phyloP scores from a whole-genome alignment of 2,888 invertebrate species.

The Ernsta delagoae region DNA sequence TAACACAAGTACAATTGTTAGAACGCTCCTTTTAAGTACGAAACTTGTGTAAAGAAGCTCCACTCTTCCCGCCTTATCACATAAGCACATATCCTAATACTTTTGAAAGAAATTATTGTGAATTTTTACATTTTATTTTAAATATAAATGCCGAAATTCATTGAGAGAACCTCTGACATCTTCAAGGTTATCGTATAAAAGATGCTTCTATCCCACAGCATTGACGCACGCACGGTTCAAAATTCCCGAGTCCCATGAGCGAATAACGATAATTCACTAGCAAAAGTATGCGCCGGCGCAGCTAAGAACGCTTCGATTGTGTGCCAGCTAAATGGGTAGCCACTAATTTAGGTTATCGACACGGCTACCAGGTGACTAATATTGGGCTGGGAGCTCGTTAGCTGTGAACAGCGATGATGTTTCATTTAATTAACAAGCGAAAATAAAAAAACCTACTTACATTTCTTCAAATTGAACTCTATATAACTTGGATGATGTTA shows the following conservation, averaged over 20 bases:
- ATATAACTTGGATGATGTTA: too few species aligned
- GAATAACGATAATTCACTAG: constrained; percentile 17
- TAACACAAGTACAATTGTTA: too few species aligned
- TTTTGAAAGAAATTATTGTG: too few species aligned
- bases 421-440: background rate
- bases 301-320: constrained; percentile 32
- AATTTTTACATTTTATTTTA: too few species aligned
- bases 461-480: too few species aligned
- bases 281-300: constrained; percentile 28
- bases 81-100: too few species aligned
- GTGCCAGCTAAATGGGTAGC: constrained; percentile 43
- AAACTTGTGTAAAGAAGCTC: too few species aligned
- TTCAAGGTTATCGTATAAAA: background rate
- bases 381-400: constrained; percentile 30
- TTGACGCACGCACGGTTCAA: constrained; percentile 7
- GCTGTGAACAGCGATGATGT: constrained; percentile 43
- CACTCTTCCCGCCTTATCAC: too few species aligned
- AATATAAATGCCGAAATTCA: background rate
- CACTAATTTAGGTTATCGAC: constrained; percentile 66
- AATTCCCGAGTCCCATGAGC: constrained; percentile 5
- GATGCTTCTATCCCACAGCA: background rate
- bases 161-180: background rate
- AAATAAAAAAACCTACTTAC: too few species aligned
- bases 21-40: too few species aligned
- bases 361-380: constrained; percentile 57